phyloP scores from a whole-genome alignment of 2,888 invertebrate species.

The Acleris laterana region DNA sequence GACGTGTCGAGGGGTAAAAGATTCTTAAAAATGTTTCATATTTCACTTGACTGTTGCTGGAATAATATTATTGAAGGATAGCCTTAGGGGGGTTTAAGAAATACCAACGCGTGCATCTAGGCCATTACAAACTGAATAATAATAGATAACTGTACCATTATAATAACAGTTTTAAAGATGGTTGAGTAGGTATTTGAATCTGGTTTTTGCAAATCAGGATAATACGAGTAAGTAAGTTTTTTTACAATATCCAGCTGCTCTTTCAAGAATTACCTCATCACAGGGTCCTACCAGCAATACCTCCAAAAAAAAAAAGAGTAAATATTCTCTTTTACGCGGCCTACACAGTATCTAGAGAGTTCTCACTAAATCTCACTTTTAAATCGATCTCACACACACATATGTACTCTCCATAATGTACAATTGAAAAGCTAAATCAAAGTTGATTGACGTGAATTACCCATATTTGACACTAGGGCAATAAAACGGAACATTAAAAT shows the following conservation, averaged over 20 bases:
- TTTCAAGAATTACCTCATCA: no score
- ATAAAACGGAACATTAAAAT: constrained; percentile 39
- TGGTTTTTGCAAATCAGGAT: no score
- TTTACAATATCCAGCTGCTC: no score
- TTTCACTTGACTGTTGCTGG: constrained; percentile 44
- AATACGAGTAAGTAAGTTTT: no score
- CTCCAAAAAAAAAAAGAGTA: no score
- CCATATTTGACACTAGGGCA: constrained; percentile 23
- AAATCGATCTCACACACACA: neutral
- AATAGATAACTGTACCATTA: neutral
- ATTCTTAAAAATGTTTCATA: constrained; percentile 46
- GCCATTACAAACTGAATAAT: constrained; percentile 1
- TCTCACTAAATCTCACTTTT: neutral
- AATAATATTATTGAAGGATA: constrained; percentile 41
- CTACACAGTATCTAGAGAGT: no score
- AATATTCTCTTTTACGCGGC: no score
- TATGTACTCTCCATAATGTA: neutral
- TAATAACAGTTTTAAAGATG: no score
- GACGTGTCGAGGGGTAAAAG: constrained; percentile 38
- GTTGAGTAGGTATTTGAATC: no score
- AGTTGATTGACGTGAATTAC: constrained; percentile 31
- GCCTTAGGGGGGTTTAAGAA: constrained; percentile 19
- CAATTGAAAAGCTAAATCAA: constrained; percentile 19
- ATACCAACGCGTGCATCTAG: constrained; percentile 5
- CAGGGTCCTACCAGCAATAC: no score